Percentiles rank a stretch among this genome's conserved stretches.
phyloP scores from a whole-genome alignment of 2,797 vertebrate genomes.

The Menidia menidia region DNA sequence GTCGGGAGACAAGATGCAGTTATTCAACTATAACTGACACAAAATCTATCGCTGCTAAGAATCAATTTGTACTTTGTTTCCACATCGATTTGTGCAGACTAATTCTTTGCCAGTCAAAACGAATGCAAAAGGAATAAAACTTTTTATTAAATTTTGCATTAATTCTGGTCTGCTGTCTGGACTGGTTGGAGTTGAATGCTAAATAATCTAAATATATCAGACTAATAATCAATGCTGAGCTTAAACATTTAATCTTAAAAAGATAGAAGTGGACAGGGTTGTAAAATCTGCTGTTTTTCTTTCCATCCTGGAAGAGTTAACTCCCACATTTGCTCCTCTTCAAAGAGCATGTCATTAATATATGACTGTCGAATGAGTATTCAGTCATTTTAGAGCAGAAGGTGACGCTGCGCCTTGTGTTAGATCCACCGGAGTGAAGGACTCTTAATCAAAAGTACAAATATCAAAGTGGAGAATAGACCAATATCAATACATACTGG shows the following conservation, averaged over 20 bases:
- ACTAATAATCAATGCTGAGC: neutral
- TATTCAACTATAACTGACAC: neutral
- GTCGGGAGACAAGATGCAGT: neutral
- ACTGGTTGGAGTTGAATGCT: too few species aligned
- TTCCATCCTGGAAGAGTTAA: neutral
- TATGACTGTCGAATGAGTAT: neutral
- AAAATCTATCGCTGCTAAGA: neutral
- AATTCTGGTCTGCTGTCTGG: neutral
- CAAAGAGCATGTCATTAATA: neutral
- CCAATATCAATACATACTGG: too few species aligned
- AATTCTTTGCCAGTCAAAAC: neutral
- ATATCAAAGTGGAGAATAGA: too few species aligned
- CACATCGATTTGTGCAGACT: neutral
- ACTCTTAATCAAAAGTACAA: too few species aligned
- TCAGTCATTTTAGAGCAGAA: neutral
- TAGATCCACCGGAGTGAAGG: too few species aligned
- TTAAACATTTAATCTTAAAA: neutral
- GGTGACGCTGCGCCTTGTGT: too few species aligned
- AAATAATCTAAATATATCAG: too few species aligned
- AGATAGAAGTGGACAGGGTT: neutral
- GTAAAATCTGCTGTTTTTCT: neutral
- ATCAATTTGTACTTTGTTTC: neutral
- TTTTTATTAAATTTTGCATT: neutral
- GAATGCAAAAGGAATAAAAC: neutral
- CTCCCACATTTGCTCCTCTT: neutral